Evolutionary conservation across 2,888 invertebrate genomes (phyloP).

Genomic region (Cheilosia urbana): DNA sequence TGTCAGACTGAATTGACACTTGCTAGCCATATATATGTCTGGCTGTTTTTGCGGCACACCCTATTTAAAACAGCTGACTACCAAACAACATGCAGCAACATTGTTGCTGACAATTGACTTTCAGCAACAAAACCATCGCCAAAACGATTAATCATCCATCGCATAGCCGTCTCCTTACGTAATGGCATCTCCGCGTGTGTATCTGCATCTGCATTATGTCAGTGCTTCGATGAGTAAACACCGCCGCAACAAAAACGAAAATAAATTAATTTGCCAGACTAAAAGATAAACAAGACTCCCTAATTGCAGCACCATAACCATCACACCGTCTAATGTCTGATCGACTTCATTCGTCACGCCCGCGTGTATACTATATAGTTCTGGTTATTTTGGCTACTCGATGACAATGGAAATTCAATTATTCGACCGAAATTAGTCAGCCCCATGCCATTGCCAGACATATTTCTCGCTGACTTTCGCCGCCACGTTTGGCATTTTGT

Average conservation of each 20-base stretch:
- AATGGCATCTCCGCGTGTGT: conserved; percentile 32
- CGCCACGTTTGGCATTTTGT: background rate
- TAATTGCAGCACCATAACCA: conserved; percentile 26
- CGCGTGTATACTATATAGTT: background rate
- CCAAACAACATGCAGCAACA: conserved; percentile 36
- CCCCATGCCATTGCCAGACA: conserved; percentile 34
- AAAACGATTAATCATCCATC: conserved; percentile 25
- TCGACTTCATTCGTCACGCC: conserved; percentile 66
- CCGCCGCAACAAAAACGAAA: conserved; percentile 10
- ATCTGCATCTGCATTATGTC: conserved; percentile 34
- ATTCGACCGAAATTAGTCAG: conserved; percentile 63
- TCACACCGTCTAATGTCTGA: conserved; percentile 24
- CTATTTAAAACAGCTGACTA: background rate
- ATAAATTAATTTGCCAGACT: background rate
- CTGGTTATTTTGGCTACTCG: background rate
- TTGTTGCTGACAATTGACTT: conserved; percentile 18
- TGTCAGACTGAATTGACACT: background rate
- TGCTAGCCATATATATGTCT: background rate
- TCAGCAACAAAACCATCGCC: conserved; percentile 7
- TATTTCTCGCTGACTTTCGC: background rate
- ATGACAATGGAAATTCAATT: conserved; percentile 67
- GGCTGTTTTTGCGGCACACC: background rate
- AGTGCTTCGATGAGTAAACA: conserved; percentile 59
- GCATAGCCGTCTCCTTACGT: conserved; percentile 31
- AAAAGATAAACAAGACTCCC: conserved; percentile 13